Conservation (phyloP, 2,113 vertebrate genomes). For the Phaetusa simplex region DNA sequence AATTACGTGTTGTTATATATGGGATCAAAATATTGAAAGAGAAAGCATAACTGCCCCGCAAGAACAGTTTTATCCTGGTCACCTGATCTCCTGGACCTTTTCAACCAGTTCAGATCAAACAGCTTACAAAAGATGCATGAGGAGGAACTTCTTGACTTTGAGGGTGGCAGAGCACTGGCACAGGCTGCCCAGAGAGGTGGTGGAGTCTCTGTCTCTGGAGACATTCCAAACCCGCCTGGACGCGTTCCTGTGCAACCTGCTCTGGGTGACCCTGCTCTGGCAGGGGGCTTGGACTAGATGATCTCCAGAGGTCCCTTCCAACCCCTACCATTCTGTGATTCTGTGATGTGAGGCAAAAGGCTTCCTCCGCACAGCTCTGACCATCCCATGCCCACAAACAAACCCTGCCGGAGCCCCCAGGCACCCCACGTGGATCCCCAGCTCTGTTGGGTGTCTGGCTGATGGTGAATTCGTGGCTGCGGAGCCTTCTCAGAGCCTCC, state of each 20-base stretch:
- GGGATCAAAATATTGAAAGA: not conserved
- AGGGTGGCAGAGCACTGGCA: too few species aligned
- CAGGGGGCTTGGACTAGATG: too few species aligned
- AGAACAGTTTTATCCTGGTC: not conserved
- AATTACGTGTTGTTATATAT: not conserved
- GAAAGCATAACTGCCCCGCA: not conserved
- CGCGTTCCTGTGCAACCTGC: too few species aligned
- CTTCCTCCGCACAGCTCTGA: not conserved
- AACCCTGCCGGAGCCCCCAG: not conserved
- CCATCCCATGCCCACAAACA: not conserved
- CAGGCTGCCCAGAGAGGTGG: too few species aligned
- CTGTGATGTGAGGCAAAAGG: not conserved
- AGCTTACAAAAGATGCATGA: not conserved
- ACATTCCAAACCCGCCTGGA: too few species aligned
- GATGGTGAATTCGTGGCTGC: not conserved
- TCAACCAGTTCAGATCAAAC: not conserved
- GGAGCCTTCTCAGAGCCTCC: not conserved
- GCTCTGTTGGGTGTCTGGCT: not conserved
- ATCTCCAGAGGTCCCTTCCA: too few species aligned
- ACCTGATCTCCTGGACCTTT: not conserved
- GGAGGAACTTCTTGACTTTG: too few species aligned
- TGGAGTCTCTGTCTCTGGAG: too few species aligned
- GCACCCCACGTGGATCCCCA: not conserved
- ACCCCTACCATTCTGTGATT: too few species aligned
- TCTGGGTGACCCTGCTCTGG: too few species aligned